phyloP scores from a whole-genome alignment of 1,140 invertebrate genomes.

The Vollenhovia emeryi region DNA sequence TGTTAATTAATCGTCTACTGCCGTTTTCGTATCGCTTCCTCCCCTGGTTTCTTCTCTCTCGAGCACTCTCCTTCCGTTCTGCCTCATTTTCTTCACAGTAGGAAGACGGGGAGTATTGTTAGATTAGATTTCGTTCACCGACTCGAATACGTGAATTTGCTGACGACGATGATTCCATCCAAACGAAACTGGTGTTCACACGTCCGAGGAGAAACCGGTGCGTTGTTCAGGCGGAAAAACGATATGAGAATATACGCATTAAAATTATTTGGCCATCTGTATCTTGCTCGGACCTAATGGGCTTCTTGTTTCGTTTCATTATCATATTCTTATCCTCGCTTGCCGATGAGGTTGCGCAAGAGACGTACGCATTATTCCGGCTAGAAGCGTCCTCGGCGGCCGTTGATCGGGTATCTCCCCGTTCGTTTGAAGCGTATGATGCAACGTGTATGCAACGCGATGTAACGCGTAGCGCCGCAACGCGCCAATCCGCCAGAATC shows the following conservation, averaged over 20 bases:
- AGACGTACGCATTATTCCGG: constrained; percentile 13
- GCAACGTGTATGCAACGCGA: constrained; percentile 16
- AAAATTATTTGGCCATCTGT: too few species aligned
- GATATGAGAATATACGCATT: too few species aligned
- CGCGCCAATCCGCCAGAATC: constrained; percentile 24
- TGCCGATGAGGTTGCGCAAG: not conserved
- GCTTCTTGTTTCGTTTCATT: too few species aligned
- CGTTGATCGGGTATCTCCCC: not conserved
- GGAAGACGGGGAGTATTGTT: too few species aligned
- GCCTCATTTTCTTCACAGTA: too few species aligned
- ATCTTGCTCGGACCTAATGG: too few species aligned
- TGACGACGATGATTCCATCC: too few species aligned
- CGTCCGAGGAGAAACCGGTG: too few species aligned
- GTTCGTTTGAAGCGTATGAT: constrained; percentile 14
- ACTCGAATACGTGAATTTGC: too few species aligned
- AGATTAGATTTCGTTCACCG: too few species aligned
- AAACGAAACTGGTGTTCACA: too few species aligned
- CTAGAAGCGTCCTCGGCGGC: constrained; percentile 1
- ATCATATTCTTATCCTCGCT: not conserved
- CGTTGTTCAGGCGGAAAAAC: too few species aligned
- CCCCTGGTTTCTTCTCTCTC: not conserved
- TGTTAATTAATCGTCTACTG: not conserved
- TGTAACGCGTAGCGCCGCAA: constrained; percentile 22
- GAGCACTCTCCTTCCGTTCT: not conserved
- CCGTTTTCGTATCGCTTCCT: not conserved